Percentiles rank a stretch among this genome's conserved stretches.
Conservation (phyloP, 2,797 vertebrate genomes). For the Ctenopoma kingsleyae region DNA sequence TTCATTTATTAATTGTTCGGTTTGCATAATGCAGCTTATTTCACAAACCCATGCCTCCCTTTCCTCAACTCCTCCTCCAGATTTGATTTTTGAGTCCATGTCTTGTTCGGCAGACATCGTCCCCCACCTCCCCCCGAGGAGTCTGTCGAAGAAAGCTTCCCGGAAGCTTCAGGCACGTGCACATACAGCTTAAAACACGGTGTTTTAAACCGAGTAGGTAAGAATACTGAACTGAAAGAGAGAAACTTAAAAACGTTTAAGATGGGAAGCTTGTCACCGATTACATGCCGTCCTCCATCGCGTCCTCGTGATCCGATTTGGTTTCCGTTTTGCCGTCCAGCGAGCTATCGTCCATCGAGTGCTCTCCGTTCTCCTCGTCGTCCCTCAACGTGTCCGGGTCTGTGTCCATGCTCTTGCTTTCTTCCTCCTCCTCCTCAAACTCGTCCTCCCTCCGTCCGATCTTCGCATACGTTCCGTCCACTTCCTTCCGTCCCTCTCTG, state of each 20-base stretch:
- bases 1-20: constrained; percentile 83
- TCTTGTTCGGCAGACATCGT: constrained; percentile 86
- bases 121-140: constrained; percentile 83
- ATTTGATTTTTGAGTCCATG: constrained; percentile 89
- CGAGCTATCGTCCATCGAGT: constrained; percentile 99
- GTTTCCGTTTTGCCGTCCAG: constrained; percentile 99
- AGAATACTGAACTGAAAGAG: constrained; percentile 90
- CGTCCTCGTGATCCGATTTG: constrained; percentile 99
- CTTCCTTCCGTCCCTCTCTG: constrained; percentile 94
- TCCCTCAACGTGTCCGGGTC: constrained; percentile 98
- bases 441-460: constrained; percentile 93
- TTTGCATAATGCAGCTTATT: constrained; percentile 99
- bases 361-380: constrained; percentile 96
- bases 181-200: constrained; percentile 92
- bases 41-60: constrained; percentile 86
- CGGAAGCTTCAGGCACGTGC: constrained; percentile 98
- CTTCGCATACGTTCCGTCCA: constrained; percentile 92
- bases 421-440: constrained; percentile 97
- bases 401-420: constrained; percentile 99
- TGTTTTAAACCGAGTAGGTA: constrained; percentile 92
- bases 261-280: constrained; percentile 91
- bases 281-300: constrained; percentile 97
- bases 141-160: constrained; percentile 94
- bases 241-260: constrained; percentile 76
- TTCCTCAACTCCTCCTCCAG: constrained; percentile 69